phyloP scores from a whole-genome alignment of 2,888 invertebrate genomes.

The Cephus rjabovi region DNA sequence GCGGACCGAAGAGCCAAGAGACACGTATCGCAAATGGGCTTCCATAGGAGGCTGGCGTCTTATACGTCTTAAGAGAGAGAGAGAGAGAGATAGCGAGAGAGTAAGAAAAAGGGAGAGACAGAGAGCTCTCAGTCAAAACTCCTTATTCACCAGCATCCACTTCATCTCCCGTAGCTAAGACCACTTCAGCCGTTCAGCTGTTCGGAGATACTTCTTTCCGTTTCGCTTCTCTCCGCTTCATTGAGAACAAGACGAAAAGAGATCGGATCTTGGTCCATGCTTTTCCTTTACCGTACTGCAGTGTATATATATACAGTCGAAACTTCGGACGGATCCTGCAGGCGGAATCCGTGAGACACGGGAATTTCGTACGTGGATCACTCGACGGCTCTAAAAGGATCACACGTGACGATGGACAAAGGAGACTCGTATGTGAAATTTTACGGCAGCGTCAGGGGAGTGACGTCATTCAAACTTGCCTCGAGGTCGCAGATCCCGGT shows the following conservation, averaged over 20 bases:
- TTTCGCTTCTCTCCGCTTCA: not conserved
- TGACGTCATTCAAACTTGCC: not conserved
- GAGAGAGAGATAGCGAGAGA: no score
- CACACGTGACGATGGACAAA: not conserved
- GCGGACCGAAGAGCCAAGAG: not conserved
- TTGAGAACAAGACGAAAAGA: not conserved
- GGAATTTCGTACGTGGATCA: not conserved
- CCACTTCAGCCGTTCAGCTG: not conserved
- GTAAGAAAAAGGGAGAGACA: not conserved
- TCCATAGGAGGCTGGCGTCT: not conserved
- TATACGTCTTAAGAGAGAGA: not conserved
- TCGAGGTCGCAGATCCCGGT: not conserved
- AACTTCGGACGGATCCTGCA: not conserved
- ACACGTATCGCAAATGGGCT: not conserved
- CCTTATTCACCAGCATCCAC: not conserved
- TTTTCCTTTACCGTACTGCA: not conserved
- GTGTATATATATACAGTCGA: not conserved
- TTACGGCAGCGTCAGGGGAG: not conserved
- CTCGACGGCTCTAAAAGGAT: not conserved
- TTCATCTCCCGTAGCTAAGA: not conserved
- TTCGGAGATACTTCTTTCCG: not conserved
- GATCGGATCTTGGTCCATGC: not conserved
- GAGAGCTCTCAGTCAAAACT: not conserved
- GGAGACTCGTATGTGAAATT: not conserved
- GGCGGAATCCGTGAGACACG: not conserved